Conservation (phyloP, 2,113 vertebrate genomes). For the Protobothrops mucrosquamatus region DNA sequence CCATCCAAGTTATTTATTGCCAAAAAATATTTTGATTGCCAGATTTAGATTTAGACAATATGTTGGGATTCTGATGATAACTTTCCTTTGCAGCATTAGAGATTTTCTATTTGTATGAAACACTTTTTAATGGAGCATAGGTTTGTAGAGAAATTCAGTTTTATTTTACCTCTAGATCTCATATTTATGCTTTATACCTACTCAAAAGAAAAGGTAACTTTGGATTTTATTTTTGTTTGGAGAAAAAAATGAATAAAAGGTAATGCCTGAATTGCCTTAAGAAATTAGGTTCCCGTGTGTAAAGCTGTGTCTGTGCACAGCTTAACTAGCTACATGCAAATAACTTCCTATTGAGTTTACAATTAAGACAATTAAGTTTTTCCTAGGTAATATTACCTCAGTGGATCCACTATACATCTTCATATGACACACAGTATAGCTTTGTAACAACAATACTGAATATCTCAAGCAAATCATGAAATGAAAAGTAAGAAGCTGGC, state of each 20-base stretch:
- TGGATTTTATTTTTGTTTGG: background rate
- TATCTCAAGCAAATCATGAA: constrained; percentile 9
- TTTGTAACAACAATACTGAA: background rate
- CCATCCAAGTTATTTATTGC: background rate
- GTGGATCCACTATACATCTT: background rate
- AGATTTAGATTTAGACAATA: background rate
- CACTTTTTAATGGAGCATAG: background rate
- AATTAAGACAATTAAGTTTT: background rate
- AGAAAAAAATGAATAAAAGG: background rate
- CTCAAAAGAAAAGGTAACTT: background rate
- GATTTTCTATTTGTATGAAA: background rate
- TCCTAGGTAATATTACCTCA: background rate
- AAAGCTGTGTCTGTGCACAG: background rate
- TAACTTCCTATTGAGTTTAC: constrained; percentile 11
- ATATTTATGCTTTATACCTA: background rate
- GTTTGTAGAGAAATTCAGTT: background rate
- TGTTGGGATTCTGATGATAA: background rate
- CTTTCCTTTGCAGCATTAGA: background rate
- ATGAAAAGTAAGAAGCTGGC: background rate
- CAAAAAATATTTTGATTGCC: background rate
- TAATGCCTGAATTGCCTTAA: background rate
- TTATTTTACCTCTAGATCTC: background rate
- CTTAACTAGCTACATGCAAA: background rate
- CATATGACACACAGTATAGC: background rate
- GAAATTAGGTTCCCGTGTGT: background rate